Evolutionary conservation across 2,113 vertebrate species (phyloP).

Genomic region (Sula dactylatra): DNA sequence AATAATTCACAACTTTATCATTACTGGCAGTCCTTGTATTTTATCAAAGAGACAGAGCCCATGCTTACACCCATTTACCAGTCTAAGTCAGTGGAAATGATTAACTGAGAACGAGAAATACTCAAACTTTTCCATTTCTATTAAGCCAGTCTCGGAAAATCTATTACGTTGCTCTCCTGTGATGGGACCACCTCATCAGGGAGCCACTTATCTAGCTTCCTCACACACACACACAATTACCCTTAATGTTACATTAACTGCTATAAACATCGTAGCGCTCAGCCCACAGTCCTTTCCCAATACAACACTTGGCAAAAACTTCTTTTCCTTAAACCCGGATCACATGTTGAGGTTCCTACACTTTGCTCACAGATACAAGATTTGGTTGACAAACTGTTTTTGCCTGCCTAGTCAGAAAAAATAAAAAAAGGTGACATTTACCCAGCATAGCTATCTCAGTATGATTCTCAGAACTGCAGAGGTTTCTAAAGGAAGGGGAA

Average conservation of each 20-base stretch:
- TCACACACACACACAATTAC: neutral
- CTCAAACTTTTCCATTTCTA: neutral
- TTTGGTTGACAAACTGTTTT: neutral
- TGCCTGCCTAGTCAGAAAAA: neutral
- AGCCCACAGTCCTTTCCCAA: neutral
- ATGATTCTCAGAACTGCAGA: neutral
- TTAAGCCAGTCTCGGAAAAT: conserved; percentile 1
- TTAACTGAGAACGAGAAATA: neutral
- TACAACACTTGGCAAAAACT: neutral
- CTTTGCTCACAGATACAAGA: neutral
- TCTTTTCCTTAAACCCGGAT: neutral
- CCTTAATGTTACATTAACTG: neutral
- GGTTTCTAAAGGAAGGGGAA: neutral
- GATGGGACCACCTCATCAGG: neutral
- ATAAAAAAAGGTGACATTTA: neutral
- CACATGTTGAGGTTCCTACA: neutral
- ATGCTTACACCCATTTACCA: neutral
- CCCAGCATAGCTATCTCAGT: neutral
- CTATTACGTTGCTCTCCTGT: neutral
- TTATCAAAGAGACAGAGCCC: neutral
- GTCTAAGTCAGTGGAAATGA: neutral
- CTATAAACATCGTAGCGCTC: neutral
- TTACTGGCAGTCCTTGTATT: conserved; percentile 18
- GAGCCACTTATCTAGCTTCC: neutral
- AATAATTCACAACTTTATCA: conserved; percentile 25